Evolutionary conservation across 2,888 invertebrate species (phyloP).

Genomic region (Drosophila siamana): DNA sequence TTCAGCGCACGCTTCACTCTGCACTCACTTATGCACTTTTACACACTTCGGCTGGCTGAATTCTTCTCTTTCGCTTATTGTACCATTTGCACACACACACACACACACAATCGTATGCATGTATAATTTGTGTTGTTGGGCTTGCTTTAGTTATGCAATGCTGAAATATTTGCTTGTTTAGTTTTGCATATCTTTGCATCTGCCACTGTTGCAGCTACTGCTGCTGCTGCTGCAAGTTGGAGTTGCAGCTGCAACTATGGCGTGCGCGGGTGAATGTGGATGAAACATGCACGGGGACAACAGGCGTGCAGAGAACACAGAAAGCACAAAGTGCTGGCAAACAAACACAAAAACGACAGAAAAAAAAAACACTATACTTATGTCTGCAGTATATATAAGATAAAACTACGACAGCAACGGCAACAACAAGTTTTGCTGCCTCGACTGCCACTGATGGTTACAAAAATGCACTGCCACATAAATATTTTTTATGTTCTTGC

Average conservation of each 20-base stretch:
- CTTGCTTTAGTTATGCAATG: slow-evolving; percentile 72
- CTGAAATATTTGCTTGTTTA: slow-evolving; percentile 78
- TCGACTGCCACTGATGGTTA: slow-evolving; percentile 47
- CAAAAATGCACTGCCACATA: slow-evolving; percentile 70
- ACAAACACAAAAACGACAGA: no score
- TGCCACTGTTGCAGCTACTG: slow-evolving; percentile 59
- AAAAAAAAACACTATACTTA: slow-evolving; percentile 17
- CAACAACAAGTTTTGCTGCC: slow-evolving; percentile 29
- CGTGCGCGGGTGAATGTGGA: slow-evolving; percentile 15
- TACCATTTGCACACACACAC: slow-evolving; percentile 35
- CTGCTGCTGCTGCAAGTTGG: slow-evolving; percentile 59
- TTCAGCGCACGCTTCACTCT: slow-evolving; percentile 25
- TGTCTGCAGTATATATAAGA: slow-evolving; percentile 29
- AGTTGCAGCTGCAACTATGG: slow-evolving; percentile 39
- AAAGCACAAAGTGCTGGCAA: slow-evolving; percentile 39
- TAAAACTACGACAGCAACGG: slow-evolving; percentile 32
- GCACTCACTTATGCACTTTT: slow-evolving; percentile 59
- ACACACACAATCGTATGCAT: slow-evolving; percentile 7
- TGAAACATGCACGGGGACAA: slow-evolving; percentile 14
- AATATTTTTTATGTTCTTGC: slow-evolving; percentile 72
- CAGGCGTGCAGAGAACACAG: not conserved
- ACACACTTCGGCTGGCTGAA: slow-evolving; percentile 36
- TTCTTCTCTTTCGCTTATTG: slow-evolving; percentile 50
- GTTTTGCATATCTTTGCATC: slow-evolving; percentile 79
- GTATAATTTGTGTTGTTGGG: slow-evolving; percentile 26